These are phyloP conservation scores for Drosophila nannoptera DNA, from an alignment of 1,140 invertebrate species.

Conservation along the genomic window DNA sequence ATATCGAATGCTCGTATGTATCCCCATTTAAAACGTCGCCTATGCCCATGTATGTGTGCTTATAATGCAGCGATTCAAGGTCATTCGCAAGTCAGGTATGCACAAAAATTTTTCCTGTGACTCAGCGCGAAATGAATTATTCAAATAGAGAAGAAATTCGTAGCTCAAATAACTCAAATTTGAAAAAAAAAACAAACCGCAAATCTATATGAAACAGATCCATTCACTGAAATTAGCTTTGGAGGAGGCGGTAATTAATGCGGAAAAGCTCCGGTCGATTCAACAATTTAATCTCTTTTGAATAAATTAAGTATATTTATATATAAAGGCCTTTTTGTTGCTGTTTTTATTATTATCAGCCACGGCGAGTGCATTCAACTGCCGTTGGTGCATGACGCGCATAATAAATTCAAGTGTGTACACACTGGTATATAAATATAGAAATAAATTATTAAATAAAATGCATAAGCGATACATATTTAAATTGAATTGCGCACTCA, in stretches of 20 bases:
- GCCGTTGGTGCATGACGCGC: conserved; percentile 49
- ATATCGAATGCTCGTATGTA: conserved; percentile 4
- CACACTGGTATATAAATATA: neutral
- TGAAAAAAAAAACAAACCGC: neutral
- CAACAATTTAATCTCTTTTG: conserved; percentile 12
- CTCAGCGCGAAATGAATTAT: conserved; percentile 10
- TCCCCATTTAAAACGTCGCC: neutral
- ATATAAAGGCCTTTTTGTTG: conserved; percentile 1
- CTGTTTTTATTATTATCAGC: conserved; percentile 50
- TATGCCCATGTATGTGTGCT: neutral
- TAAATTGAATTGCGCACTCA: neutral
- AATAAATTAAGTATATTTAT: conserved; percentile 10
- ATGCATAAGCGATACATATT: neutral
- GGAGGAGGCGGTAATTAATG: conserved; percentile 6
- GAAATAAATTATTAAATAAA: neutral
- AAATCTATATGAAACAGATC: neutral
- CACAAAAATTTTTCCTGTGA: conserved; percentile 12
- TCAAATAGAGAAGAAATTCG: neutral
- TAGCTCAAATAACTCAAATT: neutral
- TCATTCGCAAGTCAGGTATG: conserved; percentile 33
- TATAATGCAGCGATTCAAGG: conserved; percentile 35
- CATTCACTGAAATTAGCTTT: neutral
- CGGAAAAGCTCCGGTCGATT: conserved; percentile 16
- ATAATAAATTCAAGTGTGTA: conserved; percentile 25
- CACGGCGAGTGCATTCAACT: conserved; percentile 64